Conservation (phyloP, 2,888 invertebrate species). For the Prosapia bicincta region DNA sequence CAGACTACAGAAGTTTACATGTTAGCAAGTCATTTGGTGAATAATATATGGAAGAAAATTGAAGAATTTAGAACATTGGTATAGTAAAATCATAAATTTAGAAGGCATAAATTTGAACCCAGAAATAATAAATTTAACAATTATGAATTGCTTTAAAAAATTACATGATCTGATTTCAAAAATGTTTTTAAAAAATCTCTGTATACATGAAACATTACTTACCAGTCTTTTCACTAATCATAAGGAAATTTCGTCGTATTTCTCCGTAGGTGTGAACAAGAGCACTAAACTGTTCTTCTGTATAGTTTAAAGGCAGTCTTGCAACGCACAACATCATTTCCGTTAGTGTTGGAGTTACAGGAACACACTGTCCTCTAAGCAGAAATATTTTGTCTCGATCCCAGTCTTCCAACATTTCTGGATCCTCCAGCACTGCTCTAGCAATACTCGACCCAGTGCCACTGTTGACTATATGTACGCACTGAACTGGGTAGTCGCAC, state of each 20-base stretch:
- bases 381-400: constrained; percentile 44
- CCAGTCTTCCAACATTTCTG: constrained; percentile 48
- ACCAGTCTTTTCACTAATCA: constrained; percentile 50
- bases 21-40: too few relatives aligned
- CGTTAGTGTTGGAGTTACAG: constrained; percentile 47
- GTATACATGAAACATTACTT: too few relatives aligned
- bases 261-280: constrained; percentile 49
- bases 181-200: too few relatives aligned
- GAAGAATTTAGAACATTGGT: too few relatives aligned
- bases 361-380: constrained; percentile 45
- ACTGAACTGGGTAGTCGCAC: constrained; percentile 43
- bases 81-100: too few relatives aligned
- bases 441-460: constrained; percentile 43
- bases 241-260: constrained; percentile 50
- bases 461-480: constrained; percentile 42
- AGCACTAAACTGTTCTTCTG: constrained; percentile 48
- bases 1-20: too few relatives aligned
- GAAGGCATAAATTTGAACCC: too few relatives aligned
- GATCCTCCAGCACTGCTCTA: constrained; percentile 44
- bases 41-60: too few relatives aligned
- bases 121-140: too few relatives aligned
- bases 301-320: constrained; percentile 48
- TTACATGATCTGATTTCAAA: too few relatives aligned
- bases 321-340: constrained; percentile 52
- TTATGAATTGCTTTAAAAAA: too few relatives aligned